These are phyloP conservation scores for Drosophila fuyamai DNA, from an alignment of 1,140 invertebrate species.

Conservation along the genomic window DNA sequence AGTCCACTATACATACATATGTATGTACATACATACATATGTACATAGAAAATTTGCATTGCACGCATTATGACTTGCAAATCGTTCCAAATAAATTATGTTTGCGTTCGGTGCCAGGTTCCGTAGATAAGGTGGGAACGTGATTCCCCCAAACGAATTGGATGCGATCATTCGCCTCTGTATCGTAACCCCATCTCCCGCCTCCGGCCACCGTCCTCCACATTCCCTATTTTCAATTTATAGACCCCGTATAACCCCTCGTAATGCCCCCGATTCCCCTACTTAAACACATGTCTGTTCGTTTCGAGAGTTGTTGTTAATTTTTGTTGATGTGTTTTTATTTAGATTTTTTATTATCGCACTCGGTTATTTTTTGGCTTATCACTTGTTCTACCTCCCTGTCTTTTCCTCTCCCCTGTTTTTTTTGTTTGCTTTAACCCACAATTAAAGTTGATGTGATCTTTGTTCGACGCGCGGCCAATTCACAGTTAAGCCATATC, in stretches of 20 bases:
- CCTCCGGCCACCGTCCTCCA: background rate
- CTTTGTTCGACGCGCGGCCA: constrained; percentile 48
- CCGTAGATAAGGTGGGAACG: constrained; percentile 40
- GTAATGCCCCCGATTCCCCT: background rate
- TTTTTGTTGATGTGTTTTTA: constrained; percentile 66
- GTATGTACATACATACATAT: background rate
- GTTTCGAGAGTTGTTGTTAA: constrained; percentile 73
- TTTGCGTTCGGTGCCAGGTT: constrained; percentile 38
- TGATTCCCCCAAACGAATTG: constrained; percentile 20
- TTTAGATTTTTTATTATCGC: constrained; percentile 75
- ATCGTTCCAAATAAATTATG: constrained; percentile 37
- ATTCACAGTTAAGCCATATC: constrained; percentile 74
- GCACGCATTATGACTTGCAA: constrained; percentile 30
- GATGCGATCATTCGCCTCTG: constrained; percentile 27
- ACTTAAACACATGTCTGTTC: constrained; percentile 42
- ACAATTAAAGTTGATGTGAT: constrained; percentile 56
- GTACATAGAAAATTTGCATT: constrained; percentile 6
- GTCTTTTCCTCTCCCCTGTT: background rate
- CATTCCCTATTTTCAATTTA: constrained; percentile 1
- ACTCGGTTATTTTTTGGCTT: constrained; percentile 39
- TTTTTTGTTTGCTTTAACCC: background rate
- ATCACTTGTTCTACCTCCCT: constrained; percentile 40
- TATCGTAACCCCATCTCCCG: background rate
- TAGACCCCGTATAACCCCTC: background rate
- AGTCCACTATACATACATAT: background rate